Conservation (phyloP, 1,140 invertebrate genomes). For the Thaumatotibia leucotreta region DNA sequence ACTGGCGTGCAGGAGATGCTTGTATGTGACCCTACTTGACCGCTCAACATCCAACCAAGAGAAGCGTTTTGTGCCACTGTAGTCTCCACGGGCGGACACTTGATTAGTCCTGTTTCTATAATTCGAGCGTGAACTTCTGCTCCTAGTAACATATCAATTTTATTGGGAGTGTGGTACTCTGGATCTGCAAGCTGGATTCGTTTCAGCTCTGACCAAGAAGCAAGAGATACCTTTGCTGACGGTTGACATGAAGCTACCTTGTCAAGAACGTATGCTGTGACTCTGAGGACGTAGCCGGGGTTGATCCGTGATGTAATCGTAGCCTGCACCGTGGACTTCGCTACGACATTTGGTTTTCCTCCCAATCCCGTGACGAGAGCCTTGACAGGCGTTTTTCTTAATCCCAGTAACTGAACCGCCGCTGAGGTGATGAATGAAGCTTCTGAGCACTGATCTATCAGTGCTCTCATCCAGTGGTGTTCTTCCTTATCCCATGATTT, state of each 20-base stretch:
- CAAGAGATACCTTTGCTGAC: not conserved
- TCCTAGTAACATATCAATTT: not conserved
- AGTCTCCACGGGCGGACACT: not conserved
- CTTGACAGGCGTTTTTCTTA: constrained; percentile 13
- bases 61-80: not conserved
- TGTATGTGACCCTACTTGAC: not conserved
- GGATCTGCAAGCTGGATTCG: not conserved
- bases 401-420: constrained; percentile 18
- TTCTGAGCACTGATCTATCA: constrained; percentile 20
- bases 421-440: constrained; percentile 24
- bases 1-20: not conserved
- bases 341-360: not conserved
- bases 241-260: not conserved
- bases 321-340: constrained; percentile 15
- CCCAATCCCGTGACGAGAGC: constrained; percentile 16
- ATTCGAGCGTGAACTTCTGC: not conserved
- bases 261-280: not conserved
- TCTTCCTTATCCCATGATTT: constrained; percentile 4
- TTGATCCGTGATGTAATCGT: not conserved
- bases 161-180: not conserved
- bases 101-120: not conserved
- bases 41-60: not conserved
- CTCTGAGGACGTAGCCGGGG: not conserved
- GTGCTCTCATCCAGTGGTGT: not conserved
- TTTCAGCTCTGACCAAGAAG: not conserved